Conservation (phyloP, 2,888 invertebrate genomes). For the Macrosiphum euphorbiae region DNA sequence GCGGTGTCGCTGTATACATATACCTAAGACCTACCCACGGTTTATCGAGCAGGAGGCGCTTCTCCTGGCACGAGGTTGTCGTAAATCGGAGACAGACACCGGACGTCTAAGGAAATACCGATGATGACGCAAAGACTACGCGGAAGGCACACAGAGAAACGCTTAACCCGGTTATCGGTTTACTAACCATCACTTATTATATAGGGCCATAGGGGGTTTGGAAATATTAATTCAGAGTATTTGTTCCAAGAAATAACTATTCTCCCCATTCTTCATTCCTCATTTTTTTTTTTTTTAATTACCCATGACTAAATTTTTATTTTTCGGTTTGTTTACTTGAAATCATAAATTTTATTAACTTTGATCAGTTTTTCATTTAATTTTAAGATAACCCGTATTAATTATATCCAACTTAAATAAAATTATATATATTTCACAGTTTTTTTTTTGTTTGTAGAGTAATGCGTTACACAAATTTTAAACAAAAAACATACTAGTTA, state of each 20-base stretch:
- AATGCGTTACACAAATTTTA: background rate
- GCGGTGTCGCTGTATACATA: background rate
- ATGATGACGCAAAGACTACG: background rate
- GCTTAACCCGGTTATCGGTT: conserved; percentile 42
- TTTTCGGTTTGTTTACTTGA: background rate
- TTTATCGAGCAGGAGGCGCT: background rate
- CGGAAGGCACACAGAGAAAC: background rate
- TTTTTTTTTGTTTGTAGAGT: background rate
- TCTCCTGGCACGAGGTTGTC: conserved; percentile 8
- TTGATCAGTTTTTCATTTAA: background rate
- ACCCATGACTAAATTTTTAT: background rate
- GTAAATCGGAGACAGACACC: background rate
- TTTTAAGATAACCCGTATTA: background rate
- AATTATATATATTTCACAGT: background rate
- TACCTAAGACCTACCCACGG: background rate
- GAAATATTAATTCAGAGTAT: background rate
- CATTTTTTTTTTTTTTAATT: background rate
- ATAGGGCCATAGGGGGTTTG: background rate
- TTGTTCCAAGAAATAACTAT: background rate
- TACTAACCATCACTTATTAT: background rate
- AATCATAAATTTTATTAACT: background rate
- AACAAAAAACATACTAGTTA: background rate
- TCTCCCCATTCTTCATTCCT: background rate
- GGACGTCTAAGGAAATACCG: background rate
- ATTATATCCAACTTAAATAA: background rate